These are phyloP conservation scores for Phataginus tricuspis DNA, from an alignment of 2,797 vertebrate genomes.

Conservation along the genomic window DNA sequence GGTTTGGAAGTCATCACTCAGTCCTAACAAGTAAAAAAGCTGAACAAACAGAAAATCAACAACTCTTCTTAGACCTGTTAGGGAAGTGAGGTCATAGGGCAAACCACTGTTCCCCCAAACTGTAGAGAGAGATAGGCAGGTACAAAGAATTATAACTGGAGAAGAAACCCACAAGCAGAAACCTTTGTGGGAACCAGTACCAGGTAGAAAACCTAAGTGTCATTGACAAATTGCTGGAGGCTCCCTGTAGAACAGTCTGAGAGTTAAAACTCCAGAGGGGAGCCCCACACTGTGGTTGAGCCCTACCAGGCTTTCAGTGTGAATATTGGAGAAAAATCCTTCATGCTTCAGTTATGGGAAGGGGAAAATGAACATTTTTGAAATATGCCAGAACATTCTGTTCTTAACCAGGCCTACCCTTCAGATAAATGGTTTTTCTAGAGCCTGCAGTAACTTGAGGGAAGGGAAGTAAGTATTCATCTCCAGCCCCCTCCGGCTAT, in stretches of 20 bases:
- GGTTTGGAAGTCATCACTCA: neutral
- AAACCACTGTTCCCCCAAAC: neutral
- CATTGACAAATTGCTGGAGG: neutral
- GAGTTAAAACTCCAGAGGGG: neutral
- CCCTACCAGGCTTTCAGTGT: neutral
- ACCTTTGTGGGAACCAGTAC: neutral
- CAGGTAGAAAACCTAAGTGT: neutral
- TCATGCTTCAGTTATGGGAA: neutral
- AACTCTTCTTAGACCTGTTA: neutral
- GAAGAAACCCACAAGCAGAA: neutral
- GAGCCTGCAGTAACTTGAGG: neutral
- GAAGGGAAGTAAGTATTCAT: neutral
- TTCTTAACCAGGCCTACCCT: neutral
- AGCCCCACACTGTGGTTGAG: neutral
- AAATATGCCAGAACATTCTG: neutral
- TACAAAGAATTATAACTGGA: neutral
- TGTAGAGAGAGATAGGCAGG: neutral
- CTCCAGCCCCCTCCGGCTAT: neutral
- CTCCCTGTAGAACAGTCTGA: neutral
- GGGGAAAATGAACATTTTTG: neutral
- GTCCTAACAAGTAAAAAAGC: neutral
- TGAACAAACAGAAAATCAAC: neutral
- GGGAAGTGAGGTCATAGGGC: neutral
- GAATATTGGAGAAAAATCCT: neutral
- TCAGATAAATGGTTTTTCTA: neutral